Evolutionary conservation across 2,888 invertebrate species (phyloP), one percentile per base, ranked within the genome.

Genomic region (Mesodorylaimus sp.): DNA sequence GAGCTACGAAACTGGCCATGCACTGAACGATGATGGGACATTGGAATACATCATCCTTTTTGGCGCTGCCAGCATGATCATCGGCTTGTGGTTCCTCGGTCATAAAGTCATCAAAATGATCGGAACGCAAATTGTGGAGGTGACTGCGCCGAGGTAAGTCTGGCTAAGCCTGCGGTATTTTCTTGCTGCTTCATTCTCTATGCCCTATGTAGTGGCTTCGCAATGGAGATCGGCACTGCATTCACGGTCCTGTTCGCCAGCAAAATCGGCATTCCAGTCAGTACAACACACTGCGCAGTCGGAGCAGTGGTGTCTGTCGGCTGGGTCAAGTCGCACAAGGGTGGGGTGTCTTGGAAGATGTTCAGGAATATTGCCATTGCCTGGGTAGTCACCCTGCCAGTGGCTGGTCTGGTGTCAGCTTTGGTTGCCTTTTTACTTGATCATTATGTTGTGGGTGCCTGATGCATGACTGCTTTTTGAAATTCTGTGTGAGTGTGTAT

Each of bases 251-350:
- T 60, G 23, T 50, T 60, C 21, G 57, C 57, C 48, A 56, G 56
- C 36, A 59, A 60, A 47, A 21, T 59, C 1, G 60, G 58, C 52
- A 50, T 53, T 26, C 55, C 55, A 3, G 54, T 60, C 42, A 59
- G 58, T 2, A 60, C 60, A 1, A 60, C 60, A 16, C 60, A 60
- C 45, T 60, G 60, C 45, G 54, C 57, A 2, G 58, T 60, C n/a
- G 60, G 60, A 13, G 58, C 59, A 3, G 58, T 60, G 1, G 52
- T 60, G 1, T 55, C 57, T 44, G 59, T 60, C 38, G 60, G 60
- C 47, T 52, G 59, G 54, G 54, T 58, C 23, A 57, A 57, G 37
- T 54, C 56, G 24, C 56, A 56, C 10, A 48, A 44, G 21, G 57
- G 57, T 43, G 59, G 58, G 24, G 59, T 59, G n/a, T 54, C 54